Conservation (phyloP, 92 coral and sea anemone species). For the Zoanthus solanderi region DNA sequence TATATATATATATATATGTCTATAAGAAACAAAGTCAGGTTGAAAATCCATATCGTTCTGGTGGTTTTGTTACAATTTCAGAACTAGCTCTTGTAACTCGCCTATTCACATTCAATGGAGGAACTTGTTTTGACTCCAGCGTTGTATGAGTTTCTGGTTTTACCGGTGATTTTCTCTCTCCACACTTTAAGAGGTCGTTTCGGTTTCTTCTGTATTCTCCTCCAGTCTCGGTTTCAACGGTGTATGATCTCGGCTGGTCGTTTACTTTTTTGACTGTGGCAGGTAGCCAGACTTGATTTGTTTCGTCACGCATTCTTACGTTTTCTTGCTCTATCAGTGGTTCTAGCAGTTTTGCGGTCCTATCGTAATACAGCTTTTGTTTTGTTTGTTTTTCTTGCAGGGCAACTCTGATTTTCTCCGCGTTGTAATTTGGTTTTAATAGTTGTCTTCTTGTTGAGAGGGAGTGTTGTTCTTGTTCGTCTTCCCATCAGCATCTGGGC, state of each 20-base stretch:
- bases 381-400: constrained; percentile 38
- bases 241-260: constrained; percentile 52
- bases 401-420: constrained; percentile 16
- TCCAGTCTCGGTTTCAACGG: constrained; percentile 36
- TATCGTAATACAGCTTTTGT: constrained; percentile 49
- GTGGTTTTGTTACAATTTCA: constrained; percentile 11
- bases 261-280: constrained; percentile 50
- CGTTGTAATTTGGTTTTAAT: constrained; percentile 50
- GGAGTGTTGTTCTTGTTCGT: constrained; percentile 44
- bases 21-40: constrained; percentile 1
- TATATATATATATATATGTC: neutral
- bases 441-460: constrained; percentile 24
- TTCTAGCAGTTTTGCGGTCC: constrained; percentile 39
- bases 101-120: constrained; percentile 20
- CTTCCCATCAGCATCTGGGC: constrained; percentile 63
- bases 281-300: constrained; percentile 54
- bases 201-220: constrained; percentile 53
- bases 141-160: neutral
- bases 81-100: too few species aligned
- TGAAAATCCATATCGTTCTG: constrained; percentile 44
- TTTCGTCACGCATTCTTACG: constrained; percentile 42
- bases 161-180: constrained; percentile 3
- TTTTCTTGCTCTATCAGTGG: constrained; percentile 55
- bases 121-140: constrained; percentile 12
- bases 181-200: constrained; percentile 6